A percentile compares a stretch with the other conserved stretches of the same genome.
phyloP scores from a whole-genome alignment of 1,140 invertebrate species.

The Plectrocnemia conspersa region DNA sequence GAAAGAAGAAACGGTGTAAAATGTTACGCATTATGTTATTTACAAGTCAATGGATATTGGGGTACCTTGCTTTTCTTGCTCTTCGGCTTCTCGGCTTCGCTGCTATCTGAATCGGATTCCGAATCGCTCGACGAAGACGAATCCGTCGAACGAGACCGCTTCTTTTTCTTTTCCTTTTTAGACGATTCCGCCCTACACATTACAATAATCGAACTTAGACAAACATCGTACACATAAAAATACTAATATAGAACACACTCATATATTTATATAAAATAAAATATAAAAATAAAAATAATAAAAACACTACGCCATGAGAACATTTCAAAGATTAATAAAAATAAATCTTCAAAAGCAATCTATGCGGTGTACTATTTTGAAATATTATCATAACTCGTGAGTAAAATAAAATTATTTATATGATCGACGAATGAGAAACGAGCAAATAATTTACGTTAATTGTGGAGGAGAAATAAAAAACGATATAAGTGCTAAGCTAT shows the following conservation, averaged over 20 bases:
- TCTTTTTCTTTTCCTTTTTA: slow-evolving; percentile 52
- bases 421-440: too few species aligned
- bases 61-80: slow-evolving; percentile 57
- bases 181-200: slow-evolving; percentile 28
- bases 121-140: slow-evolving; percentile 38
- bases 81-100: slow-evolving; percentile 50
- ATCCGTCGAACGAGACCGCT: slow-evolving; percentile 50
- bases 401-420: too few species aligned
- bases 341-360: too few species aligned
- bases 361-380: too few species aligned
- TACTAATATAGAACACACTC: too few species aligned
- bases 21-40: slow-evolving; percentile 4
- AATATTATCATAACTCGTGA: too few species aligned
- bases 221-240: not conserved
- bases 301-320: not conserved
- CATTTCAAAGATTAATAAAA: too few species aligned
- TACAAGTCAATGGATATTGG: too few species aligned
- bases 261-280: not conserved
- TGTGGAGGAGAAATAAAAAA: too few species aligned
- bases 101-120: slow-evolving; percentile 45
- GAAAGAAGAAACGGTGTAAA: slow-evolving; percentile 14
- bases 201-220: too few species aligned
- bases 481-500: too few species aligned
- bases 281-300: not conserved
- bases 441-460: too few species aligned